Evolutionary conservation across 2,797 vertebrate genomes (phyloP).

Genomic region (Pipistrellus nathusii): DNA sequence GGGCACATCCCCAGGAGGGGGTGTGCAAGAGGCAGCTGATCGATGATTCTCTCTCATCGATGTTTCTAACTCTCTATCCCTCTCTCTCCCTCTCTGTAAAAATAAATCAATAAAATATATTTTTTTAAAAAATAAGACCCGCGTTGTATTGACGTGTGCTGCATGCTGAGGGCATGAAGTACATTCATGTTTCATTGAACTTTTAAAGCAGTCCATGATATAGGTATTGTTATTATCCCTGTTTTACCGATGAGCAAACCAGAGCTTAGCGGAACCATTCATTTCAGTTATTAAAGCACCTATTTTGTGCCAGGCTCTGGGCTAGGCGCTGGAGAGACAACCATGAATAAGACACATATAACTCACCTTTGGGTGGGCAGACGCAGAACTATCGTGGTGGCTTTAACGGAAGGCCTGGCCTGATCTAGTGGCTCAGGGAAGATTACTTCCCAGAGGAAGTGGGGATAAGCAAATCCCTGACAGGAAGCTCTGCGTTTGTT

Average conservation of each 20-base stretch:
- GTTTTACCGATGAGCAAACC: neutral
- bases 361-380: neutral
- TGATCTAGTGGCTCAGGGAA: neutral
- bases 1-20: too few species aligned
- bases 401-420: neutral
- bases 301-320: neutral
- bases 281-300: slow-evolving; percentile 2
- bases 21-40: too few species aligned
- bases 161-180: neutral
- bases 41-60: too few species aligned
- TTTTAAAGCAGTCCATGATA: neutral
- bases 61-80: too few species aligned
- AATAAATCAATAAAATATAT: too few species aligned
- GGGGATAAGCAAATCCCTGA: neutral
- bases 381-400: neutral
- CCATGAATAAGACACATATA: neutral
- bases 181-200: neutral
- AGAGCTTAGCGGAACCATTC: neutral
- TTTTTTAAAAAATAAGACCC: too few species aligned
- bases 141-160: neutral
- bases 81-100: too few species aligned
- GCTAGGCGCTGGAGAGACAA: neutral
- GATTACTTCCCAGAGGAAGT: neutral
- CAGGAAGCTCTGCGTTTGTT: neutral
- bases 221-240: neutral